Base-by-base conservation (phyloP, 2,888 invertebrate genomes). In the Dolichomitus sp. region DNA sequence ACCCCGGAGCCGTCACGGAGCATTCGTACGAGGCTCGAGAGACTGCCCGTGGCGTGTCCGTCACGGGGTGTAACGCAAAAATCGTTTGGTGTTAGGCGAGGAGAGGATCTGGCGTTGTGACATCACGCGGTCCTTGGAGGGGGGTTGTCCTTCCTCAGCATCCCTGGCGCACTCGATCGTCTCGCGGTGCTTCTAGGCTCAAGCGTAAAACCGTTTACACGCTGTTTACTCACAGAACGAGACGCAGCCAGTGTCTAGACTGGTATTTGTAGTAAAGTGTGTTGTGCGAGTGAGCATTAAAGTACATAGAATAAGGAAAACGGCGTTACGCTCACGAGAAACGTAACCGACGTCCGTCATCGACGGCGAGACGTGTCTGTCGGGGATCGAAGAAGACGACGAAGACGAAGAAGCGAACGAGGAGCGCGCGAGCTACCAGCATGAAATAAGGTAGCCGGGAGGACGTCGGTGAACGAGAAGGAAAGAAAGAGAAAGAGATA, bases 171-270 rank as follows among this genome's bases (percentile, higher is more conserved):
- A 23, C 63, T 30, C 11, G 42, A 33, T 45, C 48, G 73, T 63
- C 65, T 65, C 75, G 50, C 48, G 61, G 52, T 52, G 52, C 45
- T 68, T 69, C 61, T 27, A 11, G 50, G 9, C 50, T 52, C 11
- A 27, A 79, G 63, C 82, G 82, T 84, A 73, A 72, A 68, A 82
- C 79, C 81, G 82, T 82, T 84, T 84, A 82, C 84, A 82, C 84
- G 82, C 79, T 82, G 61, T 84, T 84, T 78, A 84, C 74, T 57
- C 70, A 40, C 65, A 70, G 78, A 84, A 84, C 75, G 75, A 70
- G 66, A 42, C 63, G 19, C 76, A 48, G 63, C 57, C 65, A 40
- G 70, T 40, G 57, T 59, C 57, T 48, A 63, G 33, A 63, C 48
- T 50, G 7, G 48, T 23, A 37, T 19, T 27, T 48, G 57, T 40